Conservation (phyloP, 2,113 vertebrate genomes). For the Addax nasomaculatus region DNA sequence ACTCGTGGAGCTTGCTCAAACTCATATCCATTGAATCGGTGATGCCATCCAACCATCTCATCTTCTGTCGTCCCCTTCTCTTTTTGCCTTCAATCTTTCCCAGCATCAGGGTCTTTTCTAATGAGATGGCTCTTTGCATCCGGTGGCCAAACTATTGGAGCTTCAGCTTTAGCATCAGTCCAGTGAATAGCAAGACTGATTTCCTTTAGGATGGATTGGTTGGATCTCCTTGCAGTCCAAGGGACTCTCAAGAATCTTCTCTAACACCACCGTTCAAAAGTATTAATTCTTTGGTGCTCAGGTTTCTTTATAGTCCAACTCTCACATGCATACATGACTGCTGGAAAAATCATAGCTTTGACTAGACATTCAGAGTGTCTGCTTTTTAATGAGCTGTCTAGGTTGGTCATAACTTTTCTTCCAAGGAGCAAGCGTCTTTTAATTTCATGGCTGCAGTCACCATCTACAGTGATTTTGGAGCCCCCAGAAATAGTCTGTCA, state of each 20-base stretch:
- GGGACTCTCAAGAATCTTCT: not conserved
- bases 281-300: not conserved
- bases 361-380: not conserved
- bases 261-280: not conserved
- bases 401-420: not conserved
- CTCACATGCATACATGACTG: not conserved
- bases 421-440: not conserved
- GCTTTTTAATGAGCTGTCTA: not conserved
- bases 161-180: not conserved
- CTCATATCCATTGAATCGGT: not conserved
- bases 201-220: not conserved
- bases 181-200: not conserved
- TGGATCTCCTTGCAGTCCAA: not conserved
- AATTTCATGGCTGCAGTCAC: not conserved
- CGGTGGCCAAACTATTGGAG: not conserved
- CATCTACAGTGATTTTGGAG: not conserved
- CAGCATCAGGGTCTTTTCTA: not conserved
- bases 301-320: not conserved
- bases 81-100: not conserved
- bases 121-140: not conserved
- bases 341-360: not conserved
- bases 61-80: not conserved
- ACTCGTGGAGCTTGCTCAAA: not conserved
- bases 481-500: not conserved
- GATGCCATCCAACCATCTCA: not conserved